Evolutionary conservation across 1,140 invertebrate species (phyloP).

Genomic region (Drosophila tani): DNA sequence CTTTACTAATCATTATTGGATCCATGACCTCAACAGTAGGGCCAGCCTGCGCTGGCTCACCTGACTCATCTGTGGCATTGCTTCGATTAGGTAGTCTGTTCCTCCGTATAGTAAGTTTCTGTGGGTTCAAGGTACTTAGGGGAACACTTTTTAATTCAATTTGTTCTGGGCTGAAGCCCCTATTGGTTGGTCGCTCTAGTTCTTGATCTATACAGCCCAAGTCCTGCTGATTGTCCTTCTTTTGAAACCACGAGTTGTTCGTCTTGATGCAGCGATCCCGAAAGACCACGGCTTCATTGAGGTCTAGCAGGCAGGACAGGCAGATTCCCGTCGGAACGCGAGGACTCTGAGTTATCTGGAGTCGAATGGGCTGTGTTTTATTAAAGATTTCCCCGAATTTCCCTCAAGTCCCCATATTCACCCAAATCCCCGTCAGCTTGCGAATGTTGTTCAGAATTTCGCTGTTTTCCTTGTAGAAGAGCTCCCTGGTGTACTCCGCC

Average conservation of each 20-base stretch:
- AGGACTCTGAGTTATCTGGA: slow-evolving; percentile 6
- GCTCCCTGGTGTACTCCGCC: neutral
- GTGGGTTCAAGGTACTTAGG: too few relatives aligned
- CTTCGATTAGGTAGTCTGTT: neutral
- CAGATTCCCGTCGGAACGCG: slow-evolving; percentile 43
- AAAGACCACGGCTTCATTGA: slow-evolving; percentile 46
- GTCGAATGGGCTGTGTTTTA: neutral
- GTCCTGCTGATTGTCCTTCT: neutral
- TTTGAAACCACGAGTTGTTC: slow-evolving; percentile 10
- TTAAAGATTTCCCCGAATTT: neutral
- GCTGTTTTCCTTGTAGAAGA: slow-evolving; percentile 17
- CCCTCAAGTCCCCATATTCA: neutral
- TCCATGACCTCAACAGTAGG: neutral
- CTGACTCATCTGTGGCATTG: neutral
- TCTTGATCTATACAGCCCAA: neutral
- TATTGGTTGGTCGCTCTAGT: neutral
- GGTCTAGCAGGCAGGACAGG: slow-evolving; percentile 30
- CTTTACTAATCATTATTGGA: slow-evolving; percentile 4
- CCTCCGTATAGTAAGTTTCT: neutral
- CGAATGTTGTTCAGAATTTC: slow-evolving; percentile 20
- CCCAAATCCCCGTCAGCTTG: slow-evolving; percentile 20
- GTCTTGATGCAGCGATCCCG: slow-evolving; percentile 40
- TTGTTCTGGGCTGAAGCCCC: too few relatives aligned
- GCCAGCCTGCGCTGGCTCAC: neutral
- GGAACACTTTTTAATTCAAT: too few relatives aligned